These are phyloP conservation scores for Brachionus koreanus DNA, from an alignment of 1,140 invertebrate species.

Conservation along the genomic window DNA sequence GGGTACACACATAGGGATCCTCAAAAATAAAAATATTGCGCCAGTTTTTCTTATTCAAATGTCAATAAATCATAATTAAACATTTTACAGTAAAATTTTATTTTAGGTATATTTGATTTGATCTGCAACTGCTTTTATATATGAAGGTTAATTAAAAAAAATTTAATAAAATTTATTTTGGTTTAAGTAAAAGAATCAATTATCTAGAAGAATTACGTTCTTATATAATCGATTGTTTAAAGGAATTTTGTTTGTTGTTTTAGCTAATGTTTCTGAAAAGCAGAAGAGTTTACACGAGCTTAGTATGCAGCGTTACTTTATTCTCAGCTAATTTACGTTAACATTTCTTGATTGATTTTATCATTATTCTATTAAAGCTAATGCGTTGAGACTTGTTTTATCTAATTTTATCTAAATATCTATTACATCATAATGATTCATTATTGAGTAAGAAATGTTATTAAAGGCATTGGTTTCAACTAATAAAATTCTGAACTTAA, in stretches of 20 bases:
- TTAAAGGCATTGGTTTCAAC: background rate
- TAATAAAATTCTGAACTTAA: background rate
- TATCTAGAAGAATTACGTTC: constrained; percentile 14
- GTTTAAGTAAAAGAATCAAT: background rate
- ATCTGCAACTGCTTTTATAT: background rate
- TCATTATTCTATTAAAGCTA: background rate
- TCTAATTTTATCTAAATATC: background rate
- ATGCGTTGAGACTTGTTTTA: background rate
- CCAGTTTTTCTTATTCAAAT: background rate
- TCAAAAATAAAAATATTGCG: background rate
- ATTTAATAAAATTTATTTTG: background rate
- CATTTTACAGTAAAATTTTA: background rate
- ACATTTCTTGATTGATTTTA: background rate
- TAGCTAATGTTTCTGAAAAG: background rate
- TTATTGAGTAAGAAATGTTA: constrained; percentile 15
- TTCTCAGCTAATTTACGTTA: background rate
- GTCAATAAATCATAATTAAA: background rate
- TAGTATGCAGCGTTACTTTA: background rate
- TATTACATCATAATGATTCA: background rate
- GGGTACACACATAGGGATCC: background rate
- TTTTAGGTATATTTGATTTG: background rate
- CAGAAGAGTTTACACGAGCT: background rate
- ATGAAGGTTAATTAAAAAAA: background rate
- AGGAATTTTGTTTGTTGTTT: background rate
- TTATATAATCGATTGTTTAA: constrained; percentile 31